Conservation (phyloP, 2,113 vertebrate genomes). For the Globicephala melas region DNA sequence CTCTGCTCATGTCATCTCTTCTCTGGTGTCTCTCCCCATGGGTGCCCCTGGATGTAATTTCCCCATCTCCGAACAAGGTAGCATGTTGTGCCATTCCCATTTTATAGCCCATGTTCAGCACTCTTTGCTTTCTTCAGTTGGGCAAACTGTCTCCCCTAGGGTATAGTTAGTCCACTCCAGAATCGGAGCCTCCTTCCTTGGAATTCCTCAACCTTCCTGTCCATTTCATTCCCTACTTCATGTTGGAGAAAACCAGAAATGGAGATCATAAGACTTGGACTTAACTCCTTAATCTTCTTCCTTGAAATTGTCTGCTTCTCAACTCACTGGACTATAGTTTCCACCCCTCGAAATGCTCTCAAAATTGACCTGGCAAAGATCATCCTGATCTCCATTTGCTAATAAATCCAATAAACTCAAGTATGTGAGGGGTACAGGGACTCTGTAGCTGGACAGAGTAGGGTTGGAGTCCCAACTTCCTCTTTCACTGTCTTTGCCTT, state of each 20-base stretch:
- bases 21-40: background rate
- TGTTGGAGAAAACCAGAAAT: conserved; percentile 10
- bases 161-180: background rate
- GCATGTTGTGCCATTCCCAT: background rate
- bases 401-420: background rate
- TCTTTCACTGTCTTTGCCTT: background rate
- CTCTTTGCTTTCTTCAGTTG: background rate
- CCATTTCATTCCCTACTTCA: background rate
- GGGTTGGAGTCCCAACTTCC: background rate
- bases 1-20: background rate
- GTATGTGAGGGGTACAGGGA: background rate
- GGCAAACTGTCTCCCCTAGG: background rate
- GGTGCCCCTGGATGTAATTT: background rate
- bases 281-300: background rate
- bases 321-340: background rate
- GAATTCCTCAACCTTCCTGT: background rate
- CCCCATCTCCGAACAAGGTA: background rate
- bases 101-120: background rate
- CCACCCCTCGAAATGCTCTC: background rate
- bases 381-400: background rate
- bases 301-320: background rate
- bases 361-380: background rate
- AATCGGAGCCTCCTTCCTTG: background rate
- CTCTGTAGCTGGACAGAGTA: background rate
- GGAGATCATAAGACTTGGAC: background rate